A percentile compares a stretch with the other conserved stretches of the same genome.
Evolutionary conservation across 2,797 vertebrate species (phyloP).

Genomic region (Poecile montanus): DNA sequence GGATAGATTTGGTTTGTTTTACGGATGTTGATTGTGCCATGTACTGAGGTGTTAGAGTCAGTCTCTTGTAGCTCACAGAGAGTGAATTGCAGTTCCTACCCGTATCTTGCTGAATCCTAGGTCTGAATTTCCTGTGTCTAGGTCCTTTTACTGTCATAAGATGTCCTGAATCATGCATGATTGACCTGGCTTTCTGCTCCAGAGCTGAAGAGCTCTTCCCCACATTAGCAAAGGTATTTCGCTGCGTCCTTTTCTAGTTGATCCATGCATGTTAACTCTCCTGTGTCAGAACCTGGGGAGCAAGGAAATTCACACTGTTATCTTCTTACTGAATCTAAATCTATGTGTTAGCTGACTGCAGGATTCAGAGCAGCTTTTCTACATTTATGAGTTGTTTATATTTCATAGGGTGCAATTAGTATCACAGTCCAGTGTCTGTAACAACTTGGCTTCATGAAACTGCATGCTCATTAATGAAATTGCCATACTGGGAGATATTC

Average conservation of each 20-base stretch:
- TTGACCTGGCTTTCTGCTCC: neutral
- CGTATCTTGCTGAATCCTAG: neutral
- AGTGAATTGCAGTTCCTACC: neutral
- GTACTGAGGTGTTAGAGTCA: neutral
- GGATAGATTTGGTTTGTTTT: neutral
- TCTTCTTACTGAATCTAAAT: neutral
- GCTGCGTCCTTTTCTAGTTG: neutral
- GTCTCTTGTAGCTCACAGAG: rapidly evolving
- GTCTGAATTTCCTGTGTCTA: neutral
- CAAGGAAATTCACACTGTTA: neutral
- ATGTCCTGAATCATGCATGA: neutral
- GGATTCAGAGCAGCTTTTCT: neutral
- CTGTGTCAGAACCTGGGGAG: rapidly evolving
- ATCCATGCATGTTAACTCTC: neutral
- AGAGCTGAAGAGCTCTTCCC: neutral
- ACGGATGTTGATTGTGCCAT: neutral
- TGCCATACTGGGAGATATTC: conserved; percentile 17
- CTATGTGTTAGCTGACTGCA: neutral
- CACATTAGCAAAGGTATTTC: neutral
- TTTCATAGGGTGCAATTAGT: neutral
- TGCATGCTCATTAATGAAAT: neutral
- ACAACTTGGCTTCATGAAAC: neutral
- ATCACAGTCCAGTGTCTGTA: neutral
- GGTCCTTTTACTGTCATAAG: neutral
- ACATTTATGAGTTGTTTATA: neutral